Base-by-base conservation (phyloP, 2,888 invertebrate species). In the Emesis furor region DNA sequence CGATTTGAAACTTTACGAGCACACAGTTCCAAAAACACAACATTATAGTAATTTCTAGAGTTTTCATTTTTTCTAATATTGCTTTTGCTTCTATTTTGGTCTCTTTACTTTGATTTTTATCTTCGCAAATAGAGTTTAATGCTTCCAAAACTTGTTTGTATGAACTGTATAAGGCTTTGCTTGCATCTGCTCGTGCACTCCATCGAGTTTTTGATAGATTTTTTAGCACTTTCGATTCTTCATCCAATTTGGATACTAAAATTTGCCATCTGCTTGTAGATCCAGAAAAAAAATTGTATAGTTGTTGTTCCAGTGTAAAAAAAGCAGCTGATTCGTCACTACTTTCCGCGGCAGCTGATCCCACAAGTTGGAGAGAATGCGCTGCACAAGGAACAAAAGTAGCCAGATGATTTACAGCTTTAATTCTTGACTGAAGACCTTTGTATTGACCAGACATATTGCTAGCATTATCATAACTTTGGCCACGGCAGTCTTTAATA, bases 171-270 rank as follows among this genome's bases (percentile, higher is more conserved):
- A 59, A 59, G 59, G 59, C 59, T 59, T 59, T 59, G 24, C 59
- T 75, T 75, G 62, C 74, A 75, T 75, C 74, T 75, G 65, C 74
- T 75, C 74, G 74, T 24, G 62, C 65, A 75, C 74, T 75, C 74
- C 74, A 75, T n/a, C 74, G 74, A 75, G 74, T 75, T 75, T 65
- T 75, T 62, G 74, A 75, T 75, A 75, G 62, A 62, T 75, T 75
- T 75, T 59, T 75, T 75, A 75, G 74, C 35, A 75, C 74, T 65
- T 14, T 74, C 14, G 74, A 37, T 74, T 59, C 59, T 65, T 74
- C n/a, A 37, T 69, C 68, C 14, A 55, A 55, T 59, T 59, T 59
- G 59, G 24, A 59, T 59, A 17, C 6, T 8, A 59, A 59, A 59
- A 69, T 69, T 69, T 35, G 37, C 69, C 69, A 69, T 37, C 69